Evolutionary conservation across 2,113 vertebrate species (phyloP).

Genomic region (Pitta sordida): DNA sequence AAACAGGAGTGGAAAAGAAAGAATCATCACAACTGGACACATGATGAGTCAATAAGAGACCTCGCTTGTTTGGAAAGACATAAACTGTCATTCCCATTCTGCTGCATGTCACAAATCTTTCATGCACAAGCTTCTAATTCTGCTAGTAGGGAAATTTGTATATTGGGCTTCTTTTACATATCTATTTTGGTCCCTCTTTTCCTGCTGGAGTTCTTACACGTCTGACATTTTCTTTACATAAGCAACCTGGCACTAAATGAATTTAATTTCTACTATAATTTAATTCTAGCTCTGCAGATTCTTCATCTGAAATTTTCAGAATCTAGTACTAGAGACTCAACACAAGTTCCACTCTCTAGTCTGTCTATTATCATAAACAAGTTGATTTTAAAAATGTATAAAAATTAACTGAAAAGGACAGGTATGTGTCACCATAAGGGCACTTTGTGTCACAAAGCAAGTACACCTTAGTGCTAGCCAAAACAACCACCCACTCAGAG

Average conservation of each 20-base stretch:
- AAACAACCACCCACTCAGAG: conserved; percentile 64
- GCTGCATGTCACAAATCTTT: not conserved
- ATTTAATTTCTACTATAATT: not conserved
- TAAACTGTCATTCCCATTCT: not conserved
- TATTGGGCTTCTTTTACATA: not conserved
- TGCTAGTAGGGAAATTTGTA: not conserved
- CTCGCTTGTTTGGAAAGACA: not conserved
- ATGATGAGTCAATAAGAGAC: not conserved
- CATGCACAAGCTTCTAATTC: not conserved
- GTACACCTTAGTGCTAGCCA: conserved; percentile 10
- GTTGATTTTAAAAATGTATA: not conserved
- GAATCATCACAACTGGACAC: not conserved
- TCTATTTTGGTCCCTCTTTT: not conserved
- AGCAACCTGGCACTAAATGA: not conserved
- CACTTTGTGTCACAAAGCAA: conserved; percentile 51
- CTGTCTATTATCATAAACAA: not conserved
- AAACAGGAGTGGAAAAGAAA: not conserved
- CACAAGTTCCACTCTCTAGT: not conserved
- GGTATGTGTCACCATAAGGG: conserved; percentile 54
- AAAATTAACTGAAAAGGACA: conserved; percentile 32
- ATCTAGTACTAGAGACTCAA: too few relatives aligned
- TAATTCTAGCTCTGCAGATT: not conserved
- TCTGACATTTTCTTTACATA: not conserved
- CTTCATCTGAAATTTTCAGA: not conserved
- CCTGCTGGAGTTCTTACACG: not conserved